Conservation (phyloP, 2,888 invertebrate genomes). For the Synergus itoensis region DNA sequence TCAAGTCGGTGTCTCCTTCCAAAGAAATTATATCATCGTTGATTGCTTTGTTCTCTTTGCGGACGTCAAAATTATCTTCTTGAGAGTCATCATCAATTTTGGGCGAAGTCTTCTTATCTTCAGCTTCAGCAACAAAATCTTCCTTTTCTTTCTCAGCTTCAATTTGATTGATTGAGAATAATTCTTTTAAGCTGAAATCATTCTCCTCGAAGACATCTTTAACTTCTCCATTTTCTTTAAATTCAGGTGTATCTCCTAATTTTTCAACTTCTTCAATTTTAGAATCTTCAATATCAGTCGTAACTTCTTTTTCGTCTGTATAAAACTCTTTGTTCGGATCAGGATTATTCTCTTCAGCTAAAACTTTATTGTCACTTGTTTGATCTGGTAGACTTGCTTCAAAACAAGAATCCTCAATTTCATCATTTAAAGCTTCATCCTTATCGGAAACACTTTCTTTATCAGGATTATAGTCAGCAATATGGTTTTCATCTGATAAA, state of each 20-base stretch:
- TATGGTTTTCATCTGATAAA: not conserved
- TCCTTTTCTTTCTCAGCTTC: not conserved
- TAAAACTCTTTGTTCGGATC: not conserved
- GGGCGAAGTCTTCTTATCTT: not conserved
- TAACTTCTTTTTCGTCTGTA: not conserved
- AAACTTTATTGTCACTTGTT: not conserved
- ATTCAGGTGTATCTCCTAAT: not conserved
- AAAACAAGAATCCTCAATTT: not conserved
- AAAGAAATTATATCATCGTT: not conserved
- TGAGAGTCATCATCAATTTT: not conserved
- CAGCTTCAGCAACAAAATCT: not conserved
- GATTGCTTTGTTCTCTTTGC: not conserved
- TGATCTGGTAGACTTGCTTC: not conserved
- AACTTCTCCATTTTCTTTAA: not conserved
- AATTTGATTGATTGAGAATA: not conserved
- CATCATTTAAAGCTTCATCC: not conserved
- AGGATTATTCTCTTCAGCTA: not conserved
- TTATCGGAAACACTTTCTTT: not conserved
- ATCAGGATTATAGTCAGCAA: not conserved
- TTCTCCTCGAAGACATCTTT: not conserved
- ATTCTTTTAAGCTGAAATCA: not conserved
- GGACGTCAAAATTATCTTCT: not conserved
- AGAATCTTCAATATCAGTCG: not conserved
- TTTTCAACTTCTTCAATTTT: not conserved
- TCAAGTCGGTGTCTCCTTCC: not conserved